Evolutionary conservation across 35 echinoderm and acorn worm genomes (phyloP), one percentile per base, ranked within the genome.

Genomic region (Amphiura filiformis): DNA sequence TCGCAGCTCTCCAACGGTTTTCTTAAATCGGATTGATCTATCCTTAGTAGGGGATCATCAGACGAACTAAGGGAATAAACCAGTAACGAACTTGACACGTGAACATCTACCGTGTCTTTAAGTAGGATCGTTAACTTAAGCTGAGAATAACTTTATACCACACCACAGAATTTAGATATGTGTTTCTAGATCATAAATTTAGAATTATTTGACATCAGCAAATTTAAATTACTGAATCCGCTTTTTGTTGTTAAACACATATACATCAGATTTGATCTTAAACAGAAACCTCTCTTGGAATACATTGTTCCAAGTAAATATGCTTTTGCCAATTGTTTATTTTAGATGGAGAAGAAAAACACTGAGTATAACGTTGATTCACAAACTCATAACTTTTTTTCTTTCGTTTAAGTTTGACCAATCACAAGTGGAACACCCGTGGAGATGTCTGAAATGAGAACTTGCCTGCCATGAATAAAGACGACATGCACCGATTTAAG

Each of bases 361-460:
- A 23, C 17, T 70, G 61, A n/a, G 7, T 26, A 70, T 30, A 70
- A n/a, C 26, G 26, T 70, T 70, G 15, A 11, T 26, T n/a, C 7
- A 23, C 26, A 70, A 70, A 70, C 26, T 70, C 28, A 70, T 70
- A 70, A 70, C 15, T 30, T 70, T 70, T 70, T 70, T 70, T n/a
- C 61, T 15, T 23, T 30, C 61, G 26, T 23, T 70, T 15, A n/a
- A 70, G 28, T 2, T 70, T 70, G 61, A 70, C 61, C 61, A 70
- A 70, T 70, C 61, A 70, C 9, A 70, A 70, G 7, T 70, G 28
- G 61, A 70, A 70, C 61, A 70, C 61, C 61, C 28, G 28, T 30
- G 26, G 61, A 70, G 61, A 70, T 70, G 61, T n/a, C 61, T 70
- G 61, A 70, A 70, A 70, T 30, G 61, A 70, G 61, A 70, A 70